phyloP scores from a whole-genome alignment of 2,888 invertebrate species.

The Acronicta leporina region DNA sequence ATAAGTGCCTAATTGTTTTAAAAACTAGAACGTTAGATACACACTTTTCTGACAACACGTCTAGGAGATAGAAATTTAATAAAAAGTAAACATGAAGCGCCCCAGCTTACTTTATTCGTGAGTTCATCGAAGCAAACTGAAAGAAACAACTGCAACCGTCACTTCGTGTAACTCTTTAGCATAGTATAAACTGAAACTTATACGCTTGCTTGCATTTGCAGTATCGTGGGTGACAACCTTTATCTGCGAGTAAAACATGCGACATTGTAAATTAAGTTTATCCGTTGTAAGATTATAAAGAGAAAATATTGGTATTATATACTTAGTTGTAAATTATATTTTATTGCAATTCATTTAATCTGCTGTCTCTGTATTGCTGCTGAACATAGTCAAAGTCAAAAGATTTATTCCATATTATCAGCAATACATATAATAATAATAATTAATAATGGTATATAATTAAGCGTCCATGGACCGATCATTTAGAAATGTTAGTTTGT shows the following conservation, averaged over 20 bases:
- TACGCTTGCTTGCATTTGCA: conserved; percentile 16
- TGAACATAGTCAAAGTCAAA: too few relatives aligned
- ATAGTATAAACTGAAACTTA: conserved; percentile 30
- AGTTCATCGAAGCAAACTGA: conserved; percentile 28
- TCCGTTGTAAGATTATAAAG: conserved; percentile 21
- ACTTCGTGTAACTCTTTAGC: conserved; percentile 34
- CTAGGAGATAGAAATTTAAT: conserved; percentile 1
- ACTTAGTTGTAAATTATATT: neutral
- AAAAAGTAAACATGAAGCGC: conserved; percentile 4
- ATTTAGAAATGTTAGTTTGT: too few relatives aligned
- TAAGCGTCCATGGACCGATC: too few relatives aligned
- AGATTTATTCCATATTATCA: too few relatives aligned
- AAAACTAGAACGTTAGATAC: neutral
- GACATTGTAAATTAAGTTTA: conserved; percentile 35
- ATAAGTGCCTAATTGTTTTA: too few relatives aligned
- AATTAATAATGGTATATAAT: too few relatives aligned
- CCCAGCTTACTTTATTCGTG: conserved; percentile 24
- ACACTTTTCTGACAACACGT: conserved; percentile 4
- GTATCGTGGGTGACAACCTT: conserved; percentile 33
- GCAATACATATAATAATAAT: too few relatives aligned
- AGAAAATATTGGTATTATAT: conserved; percentile 15
- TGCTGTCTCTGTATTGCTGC: too few relatives aligned
- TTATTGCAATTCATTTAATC: too few relatives aligned
- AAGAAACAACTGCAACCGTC: conserved; percentile 30
- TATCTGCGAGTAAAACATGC: conserved; percentile 28